A percentile compares a stretch with the other conserved stretches of the same genome.
Evolutionary conservation across 2,797 vertebrate genomes (phyloP).

Genomic region (Gymnodraco acuticeps): DNA sequence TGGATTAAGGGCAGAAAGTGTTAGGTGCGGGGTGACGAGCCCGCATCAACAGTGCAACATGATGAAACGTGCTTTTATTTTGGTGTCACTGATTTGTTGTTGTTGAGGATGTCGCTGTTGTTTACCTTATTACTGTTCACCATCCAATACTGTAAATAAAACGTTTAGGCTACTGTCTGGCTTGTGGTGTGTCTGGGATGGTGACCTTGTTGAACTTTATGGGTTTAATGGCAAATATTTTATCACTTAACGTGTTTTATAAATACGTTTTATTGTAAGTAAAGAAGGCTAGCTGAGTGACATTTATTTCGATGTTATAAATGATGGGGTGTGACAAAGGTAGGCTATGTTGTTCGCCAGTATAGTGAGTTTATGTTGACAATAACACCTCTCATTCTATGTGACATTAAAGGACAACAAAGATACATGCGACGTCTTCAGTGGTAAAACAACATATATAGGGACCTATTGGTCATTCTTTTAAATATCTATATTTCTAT

Average conservation of each 20-base stretch:
- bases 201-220: constrained; percentile 69
- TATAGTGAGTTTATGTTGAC: neutral
- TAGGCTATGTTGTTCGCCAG: neutral
- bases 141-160: neutral
- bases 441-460: neutral
- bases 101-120: constrained; percentile 28
- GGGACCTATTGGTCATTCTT: neutral
- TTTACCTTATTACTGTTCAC: constrained; percentile 38
- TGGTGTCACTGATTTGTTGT: constrained; percentile 11
- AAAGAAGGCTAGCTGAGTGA: neutral
- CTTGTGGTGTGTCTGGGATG: neutral
- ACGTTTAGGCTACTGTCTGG: neutral
- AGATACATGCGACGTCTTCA: neutral
- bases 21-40: constrained; percentile 57
- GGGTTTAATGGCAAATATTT: neutral
- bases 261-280: neutral
- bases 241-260: neutral
- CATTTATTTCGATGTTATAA: neutral
- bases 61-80: constrained; percentile 53
- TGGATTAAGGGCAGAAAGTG: constrained; percentile 74
- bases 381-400: neutral
- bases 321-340: neutral
- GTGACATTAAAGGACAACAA: constrained; percentile 7
- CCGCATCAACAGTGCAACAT: constrained; percentile 44
- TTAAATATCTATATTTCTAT: neutral